Base-by-base conservation (phyloP, 2,888 invertebrate genomes). In the Cheilosia variabilis region DNA sequence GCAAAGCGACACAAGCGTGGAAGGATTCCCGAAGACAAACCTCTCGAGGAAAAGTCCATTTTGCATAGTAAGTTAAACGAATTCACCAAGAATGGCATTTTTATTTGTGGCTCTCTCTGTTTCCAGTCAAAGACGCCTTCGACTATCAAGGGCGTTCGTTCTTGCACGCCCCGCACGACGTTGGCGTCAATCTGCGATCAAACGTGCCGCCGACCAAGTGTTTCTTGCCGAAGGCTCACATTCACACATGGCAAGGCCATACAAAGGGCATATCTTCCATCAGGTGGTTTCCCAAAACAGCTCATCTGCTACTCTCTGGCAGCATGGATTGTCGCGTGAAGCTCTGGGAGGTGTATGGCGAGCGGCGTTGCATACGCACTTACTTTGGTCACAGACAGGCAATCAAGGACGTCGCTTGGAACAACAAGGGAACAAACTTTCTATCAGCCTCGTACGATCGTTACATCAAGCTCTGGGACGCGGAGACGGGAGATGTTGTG, bases 261-360 rank as follows among this genome's bases (percentile, higher is more conserved):
- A 97, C 97, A 24, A 99, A 99, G 92, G 98, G 98, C 58, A 96
- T 99, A 89, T 96, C 99, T 0, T 96, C 97, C 0, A 97, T 98
- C 87, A 95, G 98, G 76, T 99, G 98, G 97, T 97, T 98, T 90
- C 99, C 99, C 0, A 93, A 94, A 87, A 97, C 98, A 0, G 99
- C 98, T 0, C 99, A 99, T 93, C 94, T 99, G 78, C 93, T 99
- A 89, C 93, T 99, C 1, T 99, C 99, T 0, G 97, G 97, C 66
- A 97, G 98, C 88, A 98, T 99, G 99, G 99, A 99, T 92, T 96
- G 96, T 88, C 95, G 98, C 88, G 97, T 99, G 69, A 99, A 99
- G 94, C 96, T 99, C 37, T 99, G 99, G 99, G 99, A 99, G 92
- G 99, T 99, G 1, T 99, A 98, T 91, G 98, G 98, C 84, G 97